A percentile compares a stretch with the other conserved stretches of the same genome.
phyloP scores from a whole-genome alignment of 2,888 invertebrate genomes.

The Hypomecis atomaria region DNA sequence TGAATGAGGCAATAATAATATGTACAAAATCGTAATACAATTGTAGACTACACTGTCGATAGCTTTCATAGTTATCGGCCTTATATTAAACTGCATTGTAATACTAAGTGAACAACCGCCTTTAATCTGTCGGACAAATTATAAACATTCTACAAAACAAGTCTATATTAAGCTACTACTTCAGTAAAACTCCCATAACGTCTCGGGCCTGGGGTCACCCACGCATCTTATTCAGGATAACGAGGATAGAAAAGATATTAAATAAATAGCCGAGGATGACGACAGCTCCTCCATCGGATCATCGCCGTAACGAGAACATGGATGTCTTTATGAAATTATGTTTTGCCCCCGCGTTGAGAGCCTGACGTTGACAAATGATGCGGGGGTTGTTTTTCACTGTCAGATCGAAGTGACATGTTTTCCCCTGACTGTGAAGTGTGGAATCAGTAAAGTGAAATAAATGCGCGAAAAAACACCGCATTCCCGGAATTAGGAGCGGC shows the following conservation, averaged over 20 bases:
- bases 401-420: conserved; percentile 81
- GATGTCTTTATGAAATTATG: conserved; percentile 83
- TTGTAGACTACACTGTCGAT: no score
- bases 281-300: conserved; percentile 53
- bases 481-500: conserved; percentile 32
- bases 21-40: no score
- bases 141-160: no score
- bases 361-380: conserved; percentile 82
- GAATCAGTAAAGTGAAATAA: conserved; percentile 73
- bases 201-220: neutral
- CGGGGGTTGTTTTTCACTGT: conserved; percentile 80
- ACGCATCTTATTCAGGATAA: conserved; percentile 19
- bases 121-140: no score
- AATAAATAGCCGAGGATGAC: conserved; percentile 60
- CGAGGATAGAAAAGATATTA: conserved; percentile 44
- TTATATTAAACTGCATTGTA: no score
- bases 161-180: neutral
- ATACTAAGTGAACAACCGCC: no score
- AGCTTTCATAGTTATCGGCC: no score
- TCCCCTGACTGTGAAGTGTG: conserved; percentile 71
- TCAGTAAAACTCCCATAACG: neutral
- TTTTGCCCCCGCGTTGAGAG: conserved; percentile 75
- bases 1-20: no score
- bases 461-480: conserved; percentile 54
- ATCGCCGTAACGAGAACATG: conserved; percentile 73